phyloP scores from a whole-genome alignment of 2,888 invertebrate genomes.

The Germaria angustata region DNA sequence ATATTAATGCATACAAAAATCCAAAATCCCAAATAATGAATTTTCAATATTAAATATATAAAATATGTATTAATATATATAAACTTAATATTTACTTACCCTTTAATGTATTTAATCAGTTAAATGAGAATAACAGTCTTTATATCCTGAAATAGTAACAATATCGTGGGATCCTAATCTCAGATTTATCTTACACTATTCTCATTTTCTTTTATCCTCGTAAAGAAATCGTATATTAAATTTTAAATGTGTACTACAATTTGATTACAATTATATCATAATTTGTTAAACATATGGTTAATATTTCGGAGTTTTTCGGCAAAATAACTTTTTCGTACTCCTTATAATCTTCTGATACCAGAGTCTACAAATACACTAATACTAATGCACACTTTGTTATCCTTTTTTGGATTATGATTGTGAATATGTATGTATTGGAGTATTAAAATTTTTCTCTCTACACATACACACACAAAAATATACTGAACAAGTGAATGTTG shows the following conservation, averaged over 20 bases:
- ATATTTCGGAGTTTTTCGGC: neutral
- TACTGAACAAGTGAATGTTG: slow-evolving; percentile 24
- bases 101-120: neutral
- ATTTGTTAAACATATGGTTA: slow-evolving; percentile 2
- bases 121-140: slow-evolving; percentile 8
- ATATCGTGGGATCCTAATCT: slow-evolving; percentile 1
- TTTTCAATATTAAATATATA: too few relatives aligned
- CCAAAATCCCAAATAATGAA: too few relatives aligned
- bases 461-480: slow-evolving; percentile 22
- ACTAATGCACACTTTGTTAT: slow-evolving; percentile 42
- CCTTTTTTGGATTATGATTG: slow-evolving; percentile 29
- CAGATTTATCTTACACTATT: neutral
- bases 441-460: slow-evolving; percentile 47
- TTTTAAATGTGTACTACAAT: neutral
- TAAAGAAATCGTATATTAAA: neutral
- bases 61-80: too few relatives aligned
- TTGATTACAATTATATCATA: neutral
- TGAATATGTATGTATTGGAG: slow-evolving; percentile 14
- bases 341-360: neutral
- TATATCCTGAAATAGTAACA: slow-evolving; percentile 18
- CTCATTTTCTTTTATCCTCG: neutral
- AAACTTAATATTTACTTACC: slow-evolving; percentile 42
- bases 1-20: too few relatives aligned
- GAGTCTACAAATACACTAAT: slow-evolving; percentile 3
- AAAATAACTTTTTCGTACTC: neutral